Evolutionary conservation across 2,113 vertebrate species (phyloP), one percentile per base, ranked within the genome.

Genomic region (Xenopus laevis): DNA sequence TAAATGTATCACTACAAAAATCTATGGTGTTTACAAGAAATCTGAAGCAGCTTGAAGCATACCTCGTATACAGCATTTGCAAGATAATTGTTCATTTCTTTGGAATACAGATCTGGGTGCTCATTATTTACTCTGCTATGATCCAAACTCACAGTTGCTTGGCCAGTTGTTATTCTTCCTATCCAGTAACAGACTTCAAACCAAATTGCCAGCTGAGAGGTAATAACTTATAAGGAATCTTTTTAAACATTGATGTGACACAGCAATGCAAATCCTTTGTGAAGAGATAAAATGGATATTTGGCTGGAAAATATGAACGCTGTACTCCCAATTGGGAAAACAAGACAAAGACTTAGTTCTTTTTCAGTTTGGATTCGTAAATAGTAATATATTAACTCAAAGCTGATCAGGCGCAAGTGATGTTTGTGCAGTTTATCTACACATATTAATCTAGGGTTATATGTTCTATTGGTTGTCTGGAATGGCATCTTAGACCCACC

Each of bases 171-270:
- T 23, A 30, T 63, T 71, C 27, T 27, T 9, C 20, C 13, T 15
- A 8, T 65, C 47, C 64, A 40, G 44, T 44, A 58, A 46, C 4
- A 65, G 47, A 57, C 5, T 65, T 23, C 40, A 18, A 72, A 27
- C 50, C 33, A 30, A 61, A 47, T 50, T 58, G 47, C 17, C 17
- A 67, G 23, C 64, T 18, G 46, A 58, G 30, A 59, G 57, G 53
- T 60, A 59, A 68, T 61, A 74, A 30, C 21, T 18, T 52, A 55
- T 67, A 45, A 30, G 45, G 59, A 33, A 46, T 74, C 44, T 11
- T 61, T 61, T 52, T 33, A 60, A n/a, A 68, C 17, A 52, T 17
- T 61, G 65, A 68, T 74, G 55, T 18, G 44, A 68, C 58, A 33
- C 57, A 50, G 55, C 64, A 74, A 27, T 40, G 40, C 17, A 58